Evolutionary conservation across 37 sponge, comb jelly and placozoan genomes (phyloP), one percentile per base, ranked within the genome.

Genomic region (Diacarnus erythraeanus): DNA sequence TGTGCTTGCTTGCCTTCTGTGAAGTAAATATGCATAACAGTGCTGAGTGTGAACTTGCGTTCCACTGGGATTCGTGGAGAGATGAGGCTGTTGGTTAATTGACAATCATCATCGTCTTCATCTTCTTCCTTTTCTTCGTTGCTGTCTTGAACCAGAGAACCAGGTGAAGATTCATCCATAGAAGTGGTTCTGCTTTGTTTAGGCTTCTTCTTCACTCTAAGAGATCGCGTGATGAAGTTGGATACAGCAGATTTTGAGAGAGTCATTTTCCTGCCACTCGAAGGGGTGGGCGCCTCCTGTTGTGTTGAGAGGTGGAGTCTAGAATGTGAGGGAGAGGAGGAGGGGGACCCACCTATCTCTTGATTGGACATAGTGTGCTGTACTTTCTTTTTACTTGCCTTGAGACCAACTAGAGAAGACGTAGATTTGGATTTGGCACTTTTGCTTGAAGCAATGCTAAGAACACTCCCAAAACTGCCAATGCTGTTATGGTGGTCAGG

Each of bases 1-100:
- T 76, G 85, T 8, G 72, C 80, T 1, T 83, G 70, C 38, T 64
- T 69, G 4, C 77, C 64, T 10, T 81, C 42, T 23, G 47, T 80
- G 80, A 63, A 87, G 82, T 87, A 76, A 43, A 87, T 87, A 43
- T 87, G 82, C 69, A 87, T 75, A n/a, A 87, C 82, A 0, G 87
- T 76, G 36, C 82, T 75, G 81, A 87, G 68, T 30, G 82, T 75
- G 51, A 80, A 76, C 57, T 35, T 69, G 57, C 38, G 61, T 54
- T 89, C 85, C 0, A 43, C 47, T 27, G 58, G 57, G 5, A 79
- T 33, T 0, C 74, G 87, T 59, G 80, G 75, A 60, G 42, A 21
- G 39, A 80, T 59, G 43, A 59, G 21, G 69, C 44, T 30, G 15
- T 30, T 65, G 66, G 10, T 30, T 3, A 8, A 15, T 20, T 2